These are phyloP conservation scores for Cnemophilus loriae DNA, from an alignment of 2,113 vertebrate genomes.

Conservation along the genomic window DNA sequence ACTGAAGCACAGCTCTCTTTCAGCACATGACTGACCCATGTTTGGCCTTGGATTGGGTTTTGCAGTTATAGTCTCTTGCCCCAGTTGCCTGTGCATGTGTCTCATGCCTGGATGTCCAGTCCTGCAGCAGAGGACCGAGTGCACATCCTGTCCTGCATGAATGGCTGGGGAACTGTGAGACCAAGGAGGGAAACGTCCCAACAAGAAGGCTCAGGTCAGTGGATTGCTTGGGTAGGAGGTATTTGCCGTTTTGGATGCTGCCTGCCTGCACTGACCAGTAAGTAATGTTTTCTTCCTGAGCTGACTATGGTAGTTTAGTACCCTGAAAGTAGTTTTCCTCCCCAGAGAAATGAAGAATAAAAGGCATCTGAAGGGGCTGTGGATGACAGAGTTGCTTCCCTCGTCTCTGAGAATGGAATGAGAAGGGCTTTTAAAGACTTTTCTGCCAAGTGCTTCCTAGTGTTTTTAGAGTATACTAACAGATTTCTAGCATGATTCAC, in stretches of 20 bases:
- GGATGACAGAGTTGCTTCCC: background rate
- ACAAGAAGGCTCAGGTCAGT: background rate
- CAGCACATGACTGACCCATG: accelerated
- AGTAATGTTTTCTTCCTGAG: background rate
- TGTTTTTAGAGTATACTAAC: background rate
- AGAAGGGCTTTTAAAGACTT: background rate
- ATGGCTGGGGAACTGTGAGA: background rate
- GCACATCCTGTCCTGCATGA: accelerated
- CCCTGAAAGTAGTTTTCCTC: background rate
- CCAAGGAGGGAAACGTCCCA: background rate
- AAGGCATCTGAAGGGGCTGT: background rate
- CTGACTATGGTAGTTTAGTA: background rate
- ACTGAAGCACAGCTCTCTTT: background rate
- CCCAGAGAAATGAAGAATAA: background rate
- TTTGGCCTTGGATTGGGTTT: background rate
- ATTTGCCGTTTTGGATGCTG: background rate
- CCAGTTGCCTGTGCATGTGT: background rate
- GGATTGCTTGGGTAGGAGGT: background rate
- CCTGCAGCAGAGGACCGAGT: background rate
- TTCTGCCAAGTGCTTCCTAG: background rate
- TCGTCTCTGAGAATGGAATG: background rate
- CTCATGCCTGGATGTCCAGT: background rate
- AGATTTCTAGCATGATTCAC: background rate
- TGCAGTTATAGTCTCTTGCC: background rate
- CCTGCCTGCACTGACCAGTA: background rate